A percentile compares a stretch with the other conserved stretches of the same genome.
Conservation (phyloP, 2,888 invertebrate species). For the Lacanobia oleracea region DNA sequence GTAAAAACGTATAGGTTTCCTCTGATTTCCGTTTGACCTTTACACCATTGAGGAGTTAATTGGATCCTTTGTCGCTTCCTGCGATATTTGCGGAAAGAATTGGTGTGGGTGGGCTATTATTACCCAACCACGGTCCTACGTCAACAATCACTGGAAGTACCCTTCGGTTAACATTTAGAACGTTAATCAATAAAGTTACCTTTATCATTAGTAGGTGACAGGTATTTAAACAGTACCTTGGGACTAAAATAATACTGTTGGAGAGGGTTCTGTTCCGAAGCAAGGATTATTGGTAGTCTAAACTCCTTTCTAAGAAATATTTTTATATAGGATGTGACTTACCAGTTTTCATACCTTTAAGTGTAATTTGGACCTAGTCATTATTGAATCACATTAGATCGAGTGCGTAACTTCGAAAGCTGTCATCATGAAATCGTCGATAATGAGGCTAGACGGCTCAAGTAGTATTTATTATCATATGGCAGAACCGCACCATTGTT, state of each 20-base stretch:
- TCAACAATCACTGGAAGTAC: slow-evolving; percentile 29
- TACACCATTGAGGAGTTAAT: slow-evolving; percentile 18
- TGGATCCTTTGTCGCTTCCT: slow-evolving; percentile 8
- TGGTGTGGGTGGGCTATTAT: slow-evolving; percentile 12
- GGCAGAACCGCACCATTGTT: too few species aligned
- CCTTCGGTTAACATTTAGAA: slow-evolving; percentile 16
- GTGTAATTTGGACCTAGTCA: too few species aligned
- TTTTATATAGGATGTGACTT: too few species aligned
- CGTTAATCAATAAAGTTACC: slow-evolving; percentile 8
- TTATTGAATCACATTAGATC: too few species aligned
- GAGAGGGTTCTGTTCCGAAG: neutral
- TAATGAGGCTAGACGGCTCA: too few species aligned
- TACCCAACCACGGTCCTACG: slow-evolving; percentile 26
- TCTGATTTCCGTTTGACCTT: slow-evolving; percentile 21
- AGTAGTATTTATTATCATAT: too few species aligned
- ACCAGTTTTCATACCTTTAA: too few species aligned
- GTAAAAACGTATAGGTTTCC: neutral
- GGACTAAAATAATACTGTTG: neutral
- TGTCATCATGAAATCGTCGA: too few species aligned
- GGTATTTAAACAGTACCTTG: neutral
- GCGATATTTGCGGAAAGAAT: slow-evolving; percentile 39
- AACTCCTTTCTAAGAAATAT: too few species aligned
- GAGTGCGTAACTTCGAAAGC: too few species aligned
- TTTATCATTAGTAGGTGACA: neutral
- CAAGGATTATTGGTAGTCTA: neutral